These are phyloP conservation scores for Hartigia nigra DNA, from an alignment of 2,888 invertebrate species.

Conservation along the genomic window DNA sequence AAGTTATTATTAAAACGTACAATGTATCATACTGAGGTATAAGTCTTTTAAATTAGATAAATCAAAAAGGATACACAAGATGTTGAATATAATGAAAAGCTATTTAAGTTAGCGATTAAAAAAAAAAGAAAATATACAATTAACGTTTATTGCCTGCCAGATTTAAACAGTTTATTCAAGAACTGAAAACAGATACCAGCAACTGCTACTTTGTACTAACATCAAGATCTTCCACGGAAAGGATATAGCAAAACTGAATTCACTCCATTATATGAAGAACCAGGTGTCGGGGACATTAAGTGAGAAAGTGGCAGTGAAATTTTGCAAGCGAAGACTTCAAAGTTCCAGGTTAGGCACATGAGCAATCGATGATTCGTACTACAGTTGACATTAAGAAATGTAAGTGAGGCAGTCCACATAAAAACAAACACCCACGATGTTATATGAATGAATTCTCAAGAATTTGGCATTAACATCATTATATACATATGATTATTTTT, in stretches of 20 bases:
- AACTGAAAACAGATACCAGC: neutral
- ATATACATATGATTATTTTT: neutral
- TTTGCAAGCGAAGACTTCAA: conserved; percentile 9
- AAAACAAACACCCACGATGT: neutral
- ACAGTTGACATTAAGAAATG: neutral
- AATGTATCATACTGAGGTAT: neutral
- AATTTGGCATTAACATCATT: neutral
- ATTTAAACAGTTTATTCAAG: neutral
- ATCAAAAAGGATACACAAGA: neutral
- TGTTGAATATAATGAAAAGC: neutral
- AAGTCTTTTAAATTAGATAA: neutral
- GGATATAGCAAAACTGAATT: neutral
- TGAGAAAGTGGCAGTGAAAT: conserved; percentile 23
- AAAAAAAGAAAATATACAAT: neutral
- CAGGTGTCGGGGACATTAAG: neutral
- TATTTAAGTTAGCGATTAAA: neutral
- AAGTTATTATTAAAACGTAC: neutral
- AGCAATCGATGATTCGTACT: neutral
- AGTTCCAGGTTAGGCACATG: neutral
- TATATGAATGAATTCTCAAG: neutral
- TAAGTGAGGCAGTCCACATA: neutral
- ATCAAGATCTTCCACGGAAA: neutral
- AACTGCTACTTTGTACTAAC: neutral
- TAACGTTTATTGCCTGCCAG: neutral
- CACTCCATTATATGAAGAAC: neutral